phyloP scores from a whole-genome alignment of 2,113 vertebrate species.

The Pelecanus crispus region DNA sequence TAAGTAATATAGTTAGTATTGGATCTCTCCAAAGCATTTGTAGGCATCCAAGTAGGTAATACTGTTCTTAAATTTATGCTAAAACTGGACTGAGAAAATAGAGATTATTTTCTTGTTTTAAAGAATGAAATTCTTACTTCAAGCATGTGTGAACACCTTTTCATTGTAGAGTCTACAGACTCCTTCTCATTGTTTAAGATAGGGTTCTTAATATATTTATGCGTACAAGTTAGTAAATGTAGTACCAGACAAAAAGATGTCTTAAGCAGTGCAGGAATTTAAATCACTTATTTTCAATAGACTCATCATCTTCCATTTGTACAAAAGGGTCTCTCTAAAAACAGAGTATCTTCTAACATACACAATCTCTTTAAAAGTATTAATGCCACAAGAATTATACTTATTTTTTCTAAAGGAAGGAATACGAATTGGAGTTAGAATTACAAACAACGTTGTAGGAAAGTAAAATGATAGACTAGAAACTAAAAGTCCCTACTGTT shows the following conservation, averaged over 20 bases:
- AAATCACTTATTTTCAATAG: not conserved
- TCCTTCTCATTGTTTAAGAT: not conserved
- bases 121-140: not conserved
- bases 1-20: not conserved
- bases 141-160: not conserved
- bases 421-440: not conserved
- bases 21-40: not conserved
- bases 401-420: not conserved
- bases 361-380: not conserved
- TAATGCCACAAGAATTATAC: not conserved
- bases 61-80: not conserved
- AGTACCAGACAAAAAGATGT: not conserved
- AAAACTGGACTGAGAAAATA: not conserved
- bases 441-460: not conserved
- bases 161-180: not conserved
- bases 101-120: not conserved
- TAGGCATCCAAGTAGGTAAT: not conserved
- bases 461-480: not conserved
- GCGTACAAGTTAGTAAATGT: not conserved
- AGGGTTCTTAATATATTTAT: not conserved
- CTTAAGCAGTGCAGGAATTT: not conserved
- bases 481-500: not conserved
- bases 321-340: not conserved
- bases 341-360: not conserved
- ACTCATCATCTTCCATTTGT: not conserved